Evolutionary conservation across 2,113 vertebrate genomes (phyloP).

Genomic region (Ciconia stormi): DNA sequence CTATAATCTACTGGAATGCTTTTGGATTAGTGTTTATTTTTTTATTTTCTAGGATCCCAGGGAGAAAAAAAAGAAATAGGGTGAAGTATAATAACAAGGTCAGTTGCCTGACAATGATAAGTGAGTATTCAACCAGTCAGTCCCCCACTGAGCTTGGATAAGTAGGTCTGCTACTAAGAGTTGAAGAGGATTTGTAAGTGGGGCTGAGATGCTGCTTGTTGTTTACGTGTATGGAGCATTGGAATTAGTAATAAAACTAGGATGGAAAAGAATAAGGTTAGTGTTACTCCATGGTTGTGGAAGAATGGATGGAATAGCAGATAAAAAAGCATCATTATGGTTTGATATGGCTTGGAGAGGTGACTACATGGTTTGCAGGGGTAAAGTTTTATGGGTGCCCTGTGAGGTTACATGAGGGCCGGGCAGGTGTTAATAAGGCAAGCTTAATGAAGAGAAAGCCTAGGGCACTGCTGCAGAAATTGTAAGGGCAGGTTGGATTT

Average conservation of each 20-base stretch:
- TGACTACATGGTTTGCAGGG: background rate
- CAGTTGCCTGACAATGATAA: background rate
- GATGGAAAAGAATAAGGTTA: background rate
- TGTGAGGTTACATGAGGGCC: background rate
- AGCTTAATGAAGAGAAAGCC: background rate
- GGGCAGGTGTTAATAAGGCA: background rate
- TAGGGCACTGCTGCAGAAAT: background rate
- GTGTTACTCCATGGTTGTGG: background rate
- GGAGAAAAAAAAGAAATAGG: background rate
- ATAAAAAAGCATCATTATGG: background rate
- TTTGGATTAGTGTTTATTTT: background rate
- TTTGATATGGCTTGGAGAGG: background rate
- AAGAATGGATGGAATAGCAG: background rate
- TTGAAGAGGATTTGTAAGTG: background rate
- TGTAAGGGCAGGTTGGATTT: background rate
- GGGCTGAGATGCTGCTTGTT: background rate
- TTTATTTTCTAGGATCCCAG: background rate
- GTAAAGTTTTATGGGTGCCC: background rate
- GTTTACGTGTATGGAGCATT: background rate
- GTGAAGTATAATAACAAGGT: background rate
- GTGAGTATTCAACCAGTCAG: background rate
- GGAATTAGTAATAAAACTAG: background rate
- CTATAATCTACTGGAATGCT: background rate
- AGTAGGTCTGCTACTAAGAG: background rate
- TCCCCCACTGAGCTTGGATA: background rate